phyloP scores from a whole-genome alignment of 2,113 vertebrate species.

The Fukomys damarensis region DNA sequence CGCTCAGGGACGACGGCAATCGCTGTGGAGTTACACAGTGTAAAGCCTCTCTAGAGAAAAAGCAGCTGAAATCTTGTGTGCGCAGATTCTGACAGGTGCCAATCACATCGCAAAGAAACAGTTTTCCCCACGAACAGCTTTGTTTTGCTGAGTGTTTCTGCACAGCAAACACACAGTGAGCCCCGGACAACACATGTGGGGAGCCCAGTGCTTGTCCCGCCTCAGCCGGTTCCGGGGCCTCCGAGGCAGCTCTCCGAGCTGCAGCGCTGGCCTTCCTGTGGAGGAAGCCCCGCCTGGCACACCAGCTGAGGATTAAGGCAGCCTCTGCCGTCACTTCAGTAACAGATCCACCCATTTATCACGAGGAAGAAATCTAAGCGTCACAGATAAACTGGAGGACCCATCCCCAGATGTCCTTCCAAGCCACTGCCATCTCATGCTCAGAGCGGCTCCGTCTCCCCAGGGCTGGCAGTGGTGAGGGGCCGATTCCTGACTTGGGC shows the following conservation, averaged over 20 bases:
- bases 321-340: background rate
- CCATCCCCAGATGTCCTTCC: background rate
- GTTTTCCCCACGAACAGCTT: background rate
- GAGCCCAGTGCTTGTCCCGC: background rate
- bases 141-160: background rate
- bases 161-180: background rate
- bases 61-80: background rate
- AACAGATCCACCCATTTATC: background rate
- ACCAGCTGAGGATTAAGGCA: background rate
- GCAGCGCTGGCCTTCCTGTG: accelerated
- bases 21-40: background rate
- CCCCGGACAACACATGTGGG: background rate
- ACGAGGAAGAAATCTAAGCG: background rate
- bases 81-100: background rate
- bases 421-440: background rate
- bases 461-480: accelerated
- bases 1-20: background rate
- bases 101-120: background rate
- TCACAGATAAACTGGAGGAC: background rate
- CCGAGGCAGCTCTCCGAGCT: background rate
- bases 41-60: background rate
- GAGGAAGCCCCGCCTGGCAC: background rate
- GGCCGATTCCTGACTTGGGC: background rate
- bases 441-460: background rate
- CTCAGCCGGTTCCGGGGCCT: background rate